Conservation (phyloP, 2,888 invertebrate genomes). For the Morpho achilles region DNA sequence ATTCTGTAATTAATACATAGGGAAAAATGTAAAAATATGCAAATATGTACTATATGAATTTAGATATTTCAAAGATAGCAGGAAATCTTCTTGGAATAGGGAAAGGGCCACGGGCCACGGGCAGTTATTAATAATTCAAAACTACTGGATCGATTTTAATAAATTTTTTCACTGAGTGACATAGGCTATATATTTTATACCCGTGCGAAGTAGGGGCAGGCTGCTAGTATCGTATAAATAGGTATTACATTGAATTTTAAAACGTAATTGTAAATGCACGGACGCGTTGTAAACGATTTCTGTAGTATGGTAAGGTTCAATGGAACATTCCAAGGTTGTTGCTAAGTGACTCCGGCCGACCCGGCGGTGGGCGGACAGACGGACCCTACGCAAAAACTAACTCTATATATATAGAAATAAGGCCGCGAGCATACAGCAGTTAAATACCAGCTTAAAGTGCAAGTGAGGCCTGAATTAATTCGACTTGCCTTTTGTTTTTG, state of each 20-base stretch:
- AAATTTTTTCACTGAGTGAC: too few species aligned
- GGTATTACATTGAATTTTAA: slow-evolving; percentile 6
- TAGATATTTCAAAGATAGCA: too few species aligned
- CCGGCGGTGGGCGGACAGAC: slow-evolving; percentile 5
- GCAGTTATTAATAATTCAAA: too few species aligned
- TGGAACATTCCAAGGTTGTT: slow-evolving; percentile 41
- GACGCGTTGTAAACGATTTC: slow-evolving; percentile 1
- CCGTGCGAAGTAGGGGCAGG: too few species aligned
- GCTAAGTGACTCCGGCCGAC: slow-evolving; percentile 29
- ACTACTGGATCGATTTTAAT: too few species aligned
- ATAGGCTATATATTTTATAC: too few species aligned
- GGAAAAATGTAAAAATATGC: too few species aligned
- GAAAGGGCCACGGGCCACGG: too few species aligned
- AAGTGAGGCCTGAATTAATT: slow-evolving; percentile 5
- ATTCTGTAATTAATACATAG: too few species aligned
- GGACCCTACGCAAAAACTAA: background rate
- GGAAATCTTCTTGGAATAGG: too few species aligned
- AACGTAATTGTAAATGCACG: slow-evolving; percentile 6
- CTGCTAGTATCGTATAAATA: too few species aligned
- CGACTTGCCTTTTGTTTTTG: background rate
- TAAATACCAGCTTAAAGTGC: slow-evolving; percentile 1
- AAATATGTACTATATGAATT: too few species aligned
- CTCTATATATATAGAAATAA: background rate
- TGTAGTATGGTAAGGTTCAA: slow-evolving; percentile 33
- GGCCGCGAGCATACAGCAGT: background rate